A percentile compares a stretch with the other conserved stretches of the same genome.
Evolutionary conservation across 2,113 vertebrate genomes (phyloP).

Genomic region (Zosterops borbonicus): DNA sequence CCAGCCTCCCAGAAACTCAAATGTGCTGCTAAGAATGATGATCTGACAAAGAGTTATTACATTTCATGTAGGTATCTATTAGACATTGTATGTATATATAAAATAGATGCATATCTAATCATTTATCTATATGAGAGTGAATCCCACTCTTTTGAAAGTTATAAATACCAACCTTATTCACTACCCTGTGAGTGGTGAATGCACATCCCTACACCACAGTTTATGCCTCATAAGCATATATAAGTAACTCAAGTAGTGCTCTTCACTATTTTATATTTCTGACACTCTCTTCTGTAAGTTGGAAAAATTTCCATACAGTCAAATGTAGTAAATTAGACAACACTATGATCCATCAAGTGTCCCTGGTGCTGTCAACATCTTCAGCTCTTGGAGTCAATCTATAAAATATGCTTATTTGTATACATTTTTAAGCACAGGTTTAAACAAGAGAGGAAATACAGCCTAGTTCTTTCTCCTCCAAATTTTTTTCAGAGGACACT

Average conservation of each 20-base stretch:
- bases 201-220: neutral
- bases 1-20: neutral
- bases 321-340: neutral
- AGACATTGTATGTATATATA: too few relatives aligned
- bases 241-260: neutral
- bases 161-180: neutral
- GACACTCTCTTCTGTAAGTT: neutral
- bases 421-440: neutral
- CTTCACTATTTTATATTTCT: neutral
- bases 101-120: neutral
- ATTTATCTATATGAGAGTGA: neutral
- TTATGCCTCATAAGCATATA: neutral
- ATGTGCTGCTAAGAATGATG: neutral
- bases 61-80: neutral
- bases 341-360: neutral
- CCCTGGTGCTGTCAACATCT: neutral
- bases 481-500: neutral
- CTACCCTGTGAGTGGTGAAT: neutral
- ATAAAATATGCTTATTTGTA: neutral
- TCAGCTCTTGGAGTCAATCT: neutral
- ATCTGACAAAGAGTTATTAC: neutral
- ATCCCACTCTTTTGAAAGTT: neutral
- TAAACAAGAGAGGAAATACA: neutral
- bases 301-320: neutral
- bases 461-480: neutral